Percentiles rank a stretch among this genome's conserved stretches.
These are phyloP conservation scores for Lacerta viridis DNA, from an alignment of 2,797 vertebrate species.

Conservation along the genomic window DNA sequence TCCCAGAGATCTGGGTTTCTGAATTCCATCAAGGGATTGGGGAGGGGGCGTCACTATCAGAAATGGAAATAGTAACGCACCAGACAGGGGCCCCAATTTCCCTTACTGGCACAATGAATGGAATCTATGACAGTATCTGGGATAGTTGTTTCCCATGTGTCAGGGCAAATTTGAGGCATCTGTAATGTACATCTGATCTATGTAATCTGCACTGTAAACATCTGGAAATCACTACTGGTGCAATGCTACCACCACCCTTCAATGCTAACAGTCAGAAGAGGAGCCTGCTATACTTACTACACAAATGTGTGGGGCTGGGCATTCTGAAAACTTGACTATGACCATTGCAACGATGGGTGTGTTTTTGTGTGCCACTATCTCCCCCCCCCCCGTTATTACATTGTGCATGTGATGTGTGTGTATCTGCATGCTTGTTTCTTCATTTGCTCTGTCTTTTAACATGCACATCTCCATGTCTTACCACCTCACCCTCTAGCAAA, in stretches of 20 bases:
- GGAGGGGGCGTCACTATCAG: not conserved
- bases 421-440: not conserved
- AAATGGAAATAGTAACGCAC: constrained; percentile 4
- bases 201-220: constrained; percentile 21
- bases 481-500: not conserved
- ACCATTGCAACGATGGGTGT: not conserved
- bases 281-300: not conserved
- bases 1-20: not conserved
- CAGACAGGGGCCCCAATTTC: constrained; percentile 7
- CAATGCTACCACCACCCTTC: not conserved
- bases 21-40: not conserved
- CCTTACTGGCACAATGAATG: constrained; percentile 17
- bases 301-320: not conserved
- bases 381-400: not conserved
- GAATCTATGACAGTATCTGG: constrained; percentile 24
- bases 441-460: not conserved
- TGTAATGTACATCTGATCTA: constrained; percentile 31
- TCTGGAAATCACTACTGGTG: constrained; percentile 17
- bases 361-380: not conserved
- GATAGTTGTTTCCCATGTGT: constrained; percentile 21
- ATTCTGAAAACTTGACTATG: not conserved
- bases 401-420: not conserved
- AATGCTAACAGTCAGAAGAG: not conserved
- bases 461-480: not conserved
- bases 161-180: constrained; percentile 24